These are phyloP conservation scores for Sminthurides aquaticus DNA, from an alignment of 2,888 invertebrate genomes.

Conservation along the genomic window DNA sequence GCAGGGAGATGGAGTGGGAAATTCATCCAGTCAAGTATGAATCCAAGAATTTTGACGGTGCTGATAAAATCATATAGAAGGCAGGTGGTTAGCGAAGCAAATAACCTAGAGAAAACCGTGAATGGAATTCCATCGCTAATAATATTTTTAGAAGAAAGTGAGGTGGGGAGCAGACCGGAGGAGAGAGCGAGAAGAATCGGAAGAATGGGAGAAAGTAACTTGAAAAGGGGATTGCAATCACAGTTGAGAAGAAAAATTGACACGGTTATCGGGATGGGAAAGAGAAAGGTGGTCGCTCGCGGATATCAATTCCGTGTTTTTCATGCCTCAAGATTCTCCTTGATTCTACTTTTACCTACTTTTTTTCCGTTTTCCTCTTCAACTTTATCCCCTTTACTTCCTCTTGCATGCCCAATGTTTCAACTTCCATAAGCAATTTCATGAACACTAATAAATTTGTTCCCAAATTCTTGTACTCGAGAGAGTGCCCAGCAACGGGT, in stretches of 20 bases:
- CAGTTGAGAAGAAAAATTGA: neutral
- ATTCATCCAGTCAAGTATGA: neutral
- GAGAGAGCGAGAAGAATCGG: too few species aligned
- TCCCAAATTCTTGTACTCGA: neutral
- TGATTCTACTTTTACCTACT: neutral
- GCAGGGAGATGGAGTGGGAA: neutral
- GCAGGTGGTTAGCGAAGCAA: neutral
- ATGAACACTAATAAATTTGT: neutral
- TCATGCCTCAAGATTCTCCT: neutral
- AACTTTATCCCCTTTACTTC: neutral
- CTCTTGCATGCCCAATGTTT: neutral
- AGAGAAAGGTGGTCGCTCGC: neutral
- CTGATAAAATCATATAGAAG: neutral
- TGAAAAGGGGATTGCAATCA: neutral
- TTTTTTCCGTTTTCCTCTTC: neutral
- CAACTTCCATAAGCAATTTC: neutral
- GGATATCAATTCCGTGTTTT: neutral
- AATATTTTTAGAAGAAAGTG: neutral
- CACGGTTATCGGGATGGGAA: neutral
- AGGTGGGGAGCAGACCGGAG: too few species aligned
- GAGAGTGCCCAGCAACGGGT: neutral
- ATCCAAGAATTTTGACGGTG: neutral
- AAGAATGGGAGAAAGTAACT: neutral
- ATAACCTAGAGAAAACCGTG: neutral
- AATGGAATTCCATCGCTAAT: neutral